These are phyloP conservation scores for Agonum fuliginosum DNA, from an alignment of 2,888 invertebrate species.

Conservation along the genomic window DNA sequence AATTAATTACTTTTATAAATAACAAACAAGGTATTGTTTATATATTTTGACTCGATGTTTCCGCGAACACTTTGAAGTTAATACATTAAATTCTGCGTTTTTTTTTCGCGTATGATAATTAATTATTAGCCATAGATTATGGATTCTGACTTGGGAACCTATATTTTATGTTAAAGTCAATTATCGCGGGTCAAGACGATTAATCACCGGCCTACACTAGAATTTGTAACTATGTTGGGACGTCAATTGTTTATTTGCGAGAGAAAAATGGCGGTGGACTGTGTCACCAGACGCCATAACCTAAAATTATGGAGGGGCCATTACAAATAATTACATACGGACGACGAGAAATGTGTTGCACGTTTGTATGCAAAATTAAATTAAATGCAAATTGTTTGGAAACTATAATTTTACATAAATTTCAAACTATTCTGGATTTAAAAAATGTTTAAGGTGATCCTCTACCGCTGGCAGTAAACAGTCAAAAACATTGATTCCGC, in stretches of 20 bases:
- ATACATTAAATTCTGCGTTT: slow-evolving; percentile 48
- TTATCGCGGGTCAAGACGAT: slow-evolving; percentile 43
- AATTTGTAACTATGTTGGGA: slow-evolving; percentile 39
- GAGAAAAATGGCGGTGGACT: slow-evolving; percentile 27
- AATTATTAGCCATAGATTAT: slow-evolving; percentile 54
- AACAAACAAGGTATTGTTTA: slow-evolving; percentile 31
- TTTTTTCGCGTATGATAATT: slow-evolving; percentile 55
- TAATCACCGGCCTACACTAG: slow-evolving; percentile 56
- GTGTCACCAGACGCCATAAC: slow-evolving; percentile 48
- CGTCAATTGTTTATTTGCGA: slow-evolving; percentile 53
- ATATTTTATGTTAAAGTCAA: slow-evolving; percentile 59
- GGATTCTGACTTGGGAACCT: slow-evolving; percentile 44
- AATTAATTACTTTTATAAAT: slow-evolving; percentile 34
- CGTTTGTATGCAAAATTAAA: no score
- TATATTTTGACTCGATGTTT: slow-evolving; percentile 25
- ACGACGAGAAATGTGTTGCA: no score
- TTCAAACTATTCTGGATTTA: no score
- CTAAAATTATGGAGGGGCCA: slow-evolving; percentile 54
- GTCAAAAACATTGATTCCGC: no score
- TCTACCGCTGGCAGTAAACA: no score
- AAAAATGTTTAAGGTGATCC: no score
- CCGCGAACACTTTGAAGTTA: not conserved
- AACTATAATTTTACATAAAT: no score
- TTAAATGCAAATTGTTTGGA: no score
- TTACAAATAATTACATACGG: no score